Evolutionary conservation across 1,140 invertebrate species (phyloP).

Genomic region (Limonius californicus): DNA sequence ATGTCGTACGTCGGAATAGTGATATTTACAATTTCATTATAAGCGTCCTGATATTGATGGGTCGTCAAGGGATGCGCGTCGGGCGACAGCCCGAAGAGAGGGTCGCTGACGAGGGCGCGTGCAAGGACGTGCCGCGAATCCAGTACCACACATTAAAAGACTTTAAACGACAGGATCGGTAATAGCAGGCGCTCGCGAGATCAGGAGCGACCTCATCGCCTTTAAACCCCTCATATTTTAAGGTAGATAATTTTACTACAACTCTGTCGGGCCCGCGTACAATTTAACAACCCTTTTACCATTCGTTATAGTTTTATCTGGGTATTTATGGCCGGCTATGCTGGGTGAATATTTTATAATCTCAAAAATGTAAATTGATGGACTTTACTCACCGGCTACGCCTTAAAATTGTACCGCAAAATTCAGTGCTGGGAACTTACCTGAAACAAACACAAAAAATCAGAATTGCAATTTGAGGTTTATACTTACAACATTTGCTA

Average conservation of each 20-base stretch:
- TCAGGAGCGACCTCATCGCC: slow-evolving; percentile 23
- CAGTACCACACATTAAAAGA: slow-evolving; percentile 27
- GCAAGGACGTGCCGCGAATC: slow-evolving; percentile 31
- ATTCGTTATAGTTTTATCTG: slow-evolving; percentile 37
- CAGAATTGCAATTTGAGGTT: neutral
- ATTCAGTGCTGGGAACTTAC: neutral
- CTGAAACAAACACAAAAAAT: neutral
- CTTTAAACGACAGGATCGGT: slow-evolving; percentile 24
- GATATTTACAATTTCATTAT: slow-evolving; percentile 31
- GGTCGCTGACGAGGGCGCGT: slow-evolving; percentile 16
- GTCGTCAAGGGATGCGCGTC: slow-evolving; percentile 2
- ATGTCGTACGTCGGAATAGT: neutral
- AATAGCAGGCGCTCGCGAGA: slow-evolving; percentile 21
- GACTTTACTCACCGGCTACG: neutral
- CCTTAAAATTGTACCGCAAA: neutral
- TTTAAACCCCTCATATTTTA: slow-evolving; percentile 33
- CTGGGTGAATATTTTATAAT: slow-evolving; percentile 31
- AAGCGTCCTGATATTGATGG: slow-evolving; percentile 9
- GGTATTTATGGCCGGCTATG: slow-evolving; percentile 30
- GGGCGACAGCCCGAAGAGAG: slow-evolving; percentile 16
- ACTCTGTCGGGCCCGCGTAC: slow-evolving; percentile 23
- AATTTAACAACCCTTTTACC: slow-evolving; percentile 34
- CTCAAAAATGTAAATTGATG: slow-evolving; percentile 12
- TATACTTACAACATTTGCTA: no score
- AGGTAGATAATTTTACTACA: slow-evolving; percentile 31